These are phyloP conservation scores for Drosophila tropicalis DNA, from an alignment of 1,140 invertebrate species.

Conservation along the genomic window DNA sequence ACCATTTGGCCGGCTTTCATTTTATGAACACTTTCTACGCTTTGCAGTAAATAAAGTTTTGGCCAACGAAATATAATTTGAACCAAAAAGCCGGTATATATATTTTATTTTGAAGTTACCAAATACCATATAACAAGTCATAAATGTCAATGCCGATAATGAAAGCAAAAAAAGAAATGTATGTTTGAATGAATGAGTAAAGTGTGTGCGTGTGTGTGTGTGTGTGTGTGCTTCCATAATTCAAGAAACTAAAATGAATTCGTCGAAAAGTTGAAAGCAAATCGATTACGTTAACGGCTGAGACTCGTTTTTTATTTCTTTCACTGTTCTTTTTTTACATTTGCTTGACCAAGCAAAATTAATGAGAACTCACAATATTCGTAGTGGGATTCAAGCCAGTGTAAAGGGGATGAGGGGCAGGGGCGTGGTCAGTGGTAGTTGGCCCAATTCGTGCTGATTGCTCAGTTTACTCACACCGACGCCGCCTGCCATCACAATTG, in stretches of 20 bases:
- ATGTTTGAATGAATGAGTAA: not conserved
- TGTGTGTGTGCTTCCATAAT: slow-evolving; percentile 21
- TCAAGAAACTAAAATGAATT: slow-evolving; percentile 45
- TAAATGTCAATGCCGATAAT: slow-evolving; percentile 13
- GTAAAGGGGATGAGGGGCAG: no score
- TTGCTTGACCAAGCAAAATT: slow-evolving; percentile 31
- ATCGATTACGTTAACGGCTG: slow-evolving; percentile 44
- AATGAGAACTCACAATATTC: slow-evolving; percentile 15
- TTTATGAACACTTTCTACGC: slow-evolving; percentile 49
- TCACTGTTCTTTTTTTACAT: not conserved
- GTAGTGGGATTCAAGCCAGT: no score
- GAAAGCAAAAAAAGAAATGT: not conserved
- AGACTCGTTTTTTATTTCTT: slow-evolving; percentile 4
- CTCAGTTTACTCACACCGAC: slow-evolving; percentile 41
- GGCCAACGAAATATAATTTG: slow-evolving; percentile 23
- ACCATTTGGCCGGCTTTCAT: slow-evolving; percentile 19
- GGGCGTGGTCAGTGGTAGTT: no score
- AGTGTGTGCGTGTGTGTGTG: no score
- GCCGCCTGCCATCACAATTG: slow-evolving; percentile 4
- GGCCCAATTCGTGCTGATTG: slow-evolving; percentile 53
- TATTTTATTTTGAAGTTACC: slow-evolving; percentile 1
- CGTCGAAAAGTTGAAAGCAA: slow-evolving; percentile 29
- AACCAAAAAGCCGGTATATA: slow-evolving; percentile 35
- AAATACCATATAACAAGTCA: slow-evolving; percentile 3
- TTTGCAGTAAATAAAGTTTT: slow-evolving; percentile 49